Base-by-base conservation (phyloP, 2,797 vertebrate genomes). In the Danio aesculapii region DNA sequence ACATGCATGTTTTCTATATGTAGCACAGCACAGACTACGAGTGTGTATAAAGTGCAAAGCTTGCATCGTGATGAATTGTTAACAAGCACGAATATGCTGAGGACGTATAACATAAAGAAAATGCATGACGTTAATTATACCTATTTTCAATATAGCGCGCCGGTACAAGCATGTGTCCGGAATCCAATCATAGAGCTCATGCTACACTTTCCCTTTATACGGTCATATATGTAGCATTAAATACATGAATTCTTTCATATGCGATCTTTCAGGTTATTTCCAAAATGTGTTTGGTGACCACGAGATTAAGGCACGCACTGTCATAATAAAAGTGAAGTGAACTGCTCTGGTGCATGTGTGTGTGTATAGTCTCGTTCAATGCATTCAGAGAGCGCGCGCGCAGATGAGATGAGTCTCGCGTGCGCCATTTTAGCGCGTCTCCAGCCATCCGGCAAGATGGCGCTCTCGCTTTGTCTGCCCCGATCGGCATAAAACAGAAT, bases 391-490 rank as follows among this genome's bases (percentile, higher is more conserved):
- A 16, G 17, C 30, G 57, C 67, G 74, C 75, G 75, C 69, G 53
- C 75, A 53, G 77, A 75, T 9, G 59, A 82, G 86, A 83, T 88
- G 90, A 89, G 84, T 88, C 87, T 90, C 91, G 86, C 86, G 91
- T 92, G 94, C 93, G 93, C 94, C 94, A 96, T 95, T 95, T 94
- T 95, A 93, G 91, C 90, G 94, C 93, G 93, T 94, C 91, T 92
- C 88, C 78, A 91, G 88, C 88, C 92, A 93, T 95, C 95, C 93
- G 93, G 93, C 91, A 95, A 95, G 94, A 95, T 95, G 94, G 95
- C 94, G 91, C 92, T 92, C 79, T 88, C 83, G 94, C 94, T 95
- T 95, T 95, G 94, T 95, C 92, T 95, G 53, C 83, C 81, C 87
- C 88, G 87, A 90, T 86, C 86, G 81, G 90, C 92, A 81, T 81